These are phyloP conservation scores for Brachyalestes nurse DNA, from an alignment of 2,797 vertebrate genomes.

Conservation along the genomic window DNA sequence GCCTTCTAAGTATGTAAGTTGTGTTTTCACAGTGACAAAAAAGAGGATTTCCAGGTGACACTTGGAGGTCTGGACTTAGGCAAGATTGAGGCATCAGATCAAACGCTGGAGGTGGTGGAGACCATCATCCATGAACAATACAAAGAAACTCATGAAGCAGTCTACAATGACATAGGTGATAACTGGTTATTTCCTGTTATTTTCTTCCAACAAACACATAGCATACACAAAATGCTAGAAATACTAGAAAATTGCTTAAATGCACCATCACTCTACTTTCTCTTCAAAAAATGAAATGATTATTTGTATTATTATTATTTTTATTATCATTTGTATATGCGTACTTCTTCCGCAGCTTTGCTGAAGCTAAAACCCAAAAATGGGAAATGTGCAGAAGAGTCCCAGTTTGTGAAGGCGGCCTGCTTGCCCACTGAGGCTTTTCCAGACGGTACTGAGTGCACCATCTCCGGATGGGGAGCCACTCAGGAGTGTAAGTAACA, in stretches of 20 bases:
- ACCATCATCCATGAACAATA: conserved; percentile 80
- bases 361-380: conserved; percentile 80
- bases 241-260: too few species aligned
- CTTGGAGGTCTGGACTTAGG: conserved; percentile 81
- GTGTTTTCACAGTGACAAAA: conserved; percentile 60
- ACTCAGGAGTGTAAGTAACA: conserved; percentile 80
- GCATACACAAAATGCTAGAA: too few species aligned
- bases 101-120: conserved; percentile 79
- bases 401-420: conserved; percentile 84
- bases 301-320: background rate
- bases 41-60: conserved; percentile 74
- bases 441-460: conserved; percentile 82
- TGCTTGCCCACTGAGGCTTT: conserved; percentile 82
- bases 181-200: background rate
- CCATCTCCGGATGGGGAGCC: conserved; percentile 91
- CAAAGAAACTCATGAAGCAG: conserved; percentile 63
- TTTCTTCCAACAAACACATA: background rate
- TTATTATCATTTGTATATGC: background rate
- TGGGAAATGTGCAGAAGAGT: conserved; percentile 87
- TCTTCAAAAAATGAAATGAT: too few species aligned
- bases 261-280: too few species aligned
- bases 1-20: background rate
- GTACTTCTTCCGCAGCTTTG: conserved; percentile 75
- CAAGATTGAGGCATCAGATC: conserved; percentile 75
- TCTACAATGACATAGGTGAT: conserved; percentile 88